phyloP scores from a whole-genome alignment of 2,113 vertebrate genomes.

The Macroglossus sobrinus region DNA sequence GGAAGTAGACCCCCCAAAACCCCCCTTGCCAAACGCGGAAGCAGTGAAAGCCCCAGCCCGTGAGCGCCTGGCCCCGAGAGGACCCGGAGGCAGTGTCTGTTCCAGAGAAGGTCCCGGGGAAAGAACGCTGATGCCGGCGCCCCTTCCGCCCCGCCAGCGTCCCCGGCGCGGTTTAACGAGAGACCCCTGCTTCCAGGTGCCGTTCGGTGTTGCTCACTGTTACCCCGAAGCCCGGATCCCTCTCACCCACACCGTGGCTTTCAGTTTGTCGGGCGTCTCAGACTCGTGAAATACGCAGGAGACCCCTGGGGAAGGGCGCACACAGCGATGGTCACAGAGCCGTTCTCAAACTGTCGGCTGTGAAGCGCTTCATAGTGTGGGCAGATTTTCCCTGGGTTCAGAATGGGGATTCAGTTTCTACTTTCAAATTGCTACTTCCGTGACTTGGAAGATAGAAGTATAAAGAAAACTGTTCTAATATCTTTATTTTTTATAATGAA shows the following conservation, averaged over 20 bases:
- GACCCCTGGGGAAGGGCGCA: neutral
- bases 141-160: too few relatives aligned
- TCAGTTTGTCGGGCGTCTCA: neutral
- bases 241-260: neutral
- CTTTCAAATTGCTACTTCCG: neutral
- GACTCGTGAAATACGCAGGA: neutral
- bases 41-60: neutral
- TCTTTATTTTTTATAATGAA: neutral
- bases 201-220: rapidly evolving
- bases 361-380: neutral
- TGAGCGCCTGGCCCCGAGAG: neutral
- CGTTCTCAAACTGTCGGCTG: neutral
- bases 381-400: neutral
- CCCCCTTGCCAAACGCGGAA: neutral
- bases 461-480: neutral
- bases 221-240: neutral
- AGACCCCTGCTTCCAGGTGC: neutral
- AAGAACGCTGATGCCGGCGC: too few relatives aligned
- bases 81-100: neutral
- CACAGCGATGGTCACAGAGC: neutral
- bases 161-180: neutral
- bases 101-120: neutral
- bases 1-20: neutral
- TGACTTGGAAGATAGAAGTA: neutral
- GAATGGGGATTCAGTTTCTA: neutral